phyloP scores from a whole-genome alignment of 2,797 vertebrate genomes.

The Ctenochaetus hawaiiensis region DNA sequence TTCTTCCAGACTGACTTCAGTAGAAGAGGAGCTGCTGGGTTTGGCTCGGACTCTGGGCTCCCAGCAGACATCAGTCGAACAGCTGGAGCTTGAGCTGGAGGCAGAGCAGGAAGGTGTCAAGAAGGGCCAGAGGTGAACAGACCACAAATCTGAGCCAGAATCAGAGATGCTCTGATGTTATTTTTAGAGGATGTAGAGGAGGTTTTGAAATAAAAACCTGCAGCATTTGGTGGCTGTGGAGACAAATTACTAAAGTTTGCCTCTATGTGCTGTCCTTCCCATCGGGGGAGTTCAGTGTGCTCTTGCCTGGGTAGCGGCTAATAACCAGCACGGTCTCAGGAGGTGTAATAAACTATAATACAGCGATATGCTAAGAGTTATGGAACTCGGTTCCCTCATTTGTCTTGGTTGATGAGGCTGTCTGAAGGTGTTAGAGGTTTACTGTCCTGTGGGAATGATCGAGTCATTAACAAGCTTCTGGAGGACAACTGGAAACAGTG shows the following conservation, averaged over 20 bases:
- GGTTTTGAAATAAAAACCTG: slow-evolving; percentile 6
- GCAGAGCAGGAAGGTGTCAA: slow-evolving; percentile 80
- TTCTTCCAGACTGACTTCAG: slow-evolving; percentile 81
- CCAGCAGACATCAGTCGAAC: slow-evolving; percentile 84
- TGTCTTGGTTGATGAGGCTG: slow-evolving; percentile 70
- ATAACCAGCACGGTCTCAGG: slow-evolving; percentile 49
- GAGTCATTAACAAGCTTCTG: slow-evolving; percentile 62
- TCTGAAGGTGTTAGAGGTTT: slow-evolving; percentile 63
- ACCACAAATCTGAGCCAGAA: neutral
- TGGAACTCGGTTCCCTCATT: slow-evolving; percentile 56
- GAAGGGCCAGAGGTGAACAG: slow-evolving; percentile 86
- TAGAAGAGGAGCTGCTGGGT: slow-evolving; percentile 87
- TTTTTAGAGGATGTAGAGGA: slow-evolving; percentile 14
- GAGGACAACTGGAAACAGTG: slow-evolving; percentile 53
- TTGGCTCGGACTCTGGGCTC: slow-evolving; percentile 74
- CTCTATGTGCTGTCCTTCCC: slow-evolving; percentile 22
- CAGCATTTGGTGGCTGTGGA: slow-evolving; percentile 20
- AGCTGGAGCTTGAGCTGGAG: slow-evolving; percentile 89
- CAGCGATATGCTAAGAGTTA: slow-evolving; percentile 40
- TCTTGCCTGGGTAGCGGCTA: slow-evolving; percentile 42
- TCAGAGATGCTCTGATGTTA: slow-evolving; percentile 10
- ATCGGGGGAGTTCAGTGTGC: slow-evolving; percentile 22
- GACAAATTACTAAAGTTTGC: slow-evolving; percentile 33
- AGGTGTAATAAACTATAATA: slow-evolving; percentile 64
- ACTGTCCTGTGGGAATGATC: slow-evolving; percentile 55